Base-by-base conservation (phyloP, 2,113 vertebrate species). In the Campylorhamphus procurvoides region DNA sequence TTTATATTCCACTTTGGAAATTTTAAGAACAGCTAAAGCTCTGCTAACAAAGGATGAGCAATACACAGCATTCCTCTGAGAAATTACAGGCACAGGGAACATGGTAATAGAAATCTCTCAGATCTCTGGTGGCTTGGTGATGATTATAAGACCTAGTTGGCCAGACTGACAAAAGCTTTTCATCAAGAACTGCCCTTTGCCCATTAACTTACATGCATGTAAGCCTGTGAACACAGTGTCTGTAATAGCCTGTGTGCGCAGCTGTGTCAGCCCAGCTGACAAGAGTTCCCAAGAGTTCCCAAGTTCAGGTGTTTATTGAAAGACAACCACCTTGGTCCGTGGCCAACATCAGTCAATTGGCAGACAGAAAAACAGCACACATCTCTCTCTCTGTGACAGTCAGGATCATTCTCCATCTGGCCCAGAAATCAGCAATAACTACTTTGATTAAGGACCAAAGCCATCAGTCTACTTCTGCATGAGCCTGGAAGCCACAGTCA, bases 211-310 rank as follows among this genome's bases (percentile, higher is more conserved):
- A 17, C 23, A 24, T 1, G 31, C 24, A 27, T 15, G 18, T 10
- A 52, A 85, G 14, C 31, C 53, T 64, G 66, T 53, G 87, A 63
- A 67, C 27, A 22, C 27, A 10, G 12, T 3, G 5, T 37, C 39
- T 0, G 0, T 62, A 59, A 33, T 1, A 40, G 35, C 46, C 52
- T 44, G 47, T 0, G 2, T 60, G 67, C 33, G 15, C 2, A 2
- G 22, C 44, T 10, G 27, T 24, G 63, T 47, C 66, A 75, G 46
- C 56, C 37, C 25, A 77, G 1, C 4, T 37, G 37, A 37, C 37
- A 37, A 37, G 37, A 37, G 37, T 37, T 37, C 35, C 19, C 0
- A 31, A 23, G 46, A 42, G 17, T 18, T 80, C 75, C 78, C 71
- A 49, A 63, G 25, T 60, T 76, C 71, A 75, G 27, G 28, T 44